Evolutionary conservation across 2,797 vertebrate species (phyloP).

Genomic region (Pseudochromis fuscus): DNA sequence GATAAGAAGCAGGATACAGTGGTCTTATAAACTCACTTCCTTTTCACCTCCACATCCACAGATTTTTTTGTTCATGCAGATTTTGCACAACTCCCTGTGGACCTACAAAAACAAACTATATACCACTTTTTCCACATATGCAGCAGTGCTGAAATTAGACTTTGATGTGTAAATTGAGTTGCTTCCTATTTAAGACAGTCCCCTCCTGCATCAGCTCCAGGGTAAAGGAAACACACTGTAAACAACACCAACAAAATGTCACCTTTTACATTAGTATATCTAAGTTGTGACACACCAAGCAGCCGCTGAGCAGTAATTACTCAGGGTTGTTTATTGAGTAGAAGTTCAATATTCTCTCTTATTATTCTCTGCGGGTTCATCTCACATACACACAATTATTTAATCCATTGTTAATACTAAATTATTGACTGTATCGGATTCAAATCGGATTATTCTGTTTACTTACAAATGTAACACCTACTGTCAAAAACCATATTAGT

Average conservation of each 20-base stretch:
- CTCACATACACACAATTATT: not conserved
- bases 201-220: not conserved
- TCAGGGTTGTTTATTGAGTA: not conserved
- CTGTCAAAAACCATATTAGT: not conserved
- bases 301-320: no score
- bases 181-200: no score
- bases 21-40: no score
- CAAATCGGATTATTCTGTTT: conserved; percentile 1
- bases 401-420: conserved; percentile 15
- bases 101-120: not conserved
- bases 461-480: not conserved
- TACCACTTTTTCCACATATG: no score
- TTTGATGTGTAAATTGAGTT: not conserved
- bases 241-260: no score
- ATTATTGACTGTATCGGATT: conserved; percentile 12
- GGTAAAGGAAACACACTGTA: not conserved
- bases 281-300: not conserved
- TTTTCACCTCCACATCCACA: no score
- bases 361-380: not conserved
- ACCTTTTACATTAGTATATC: not conserved
- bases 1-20: no score
- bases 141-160: not conserved
- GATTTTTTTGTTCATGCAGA: not conserved
- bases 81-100: not conserved
- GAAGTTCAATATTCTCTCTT: not conserved